Base-by-base conservation (phyloP, 2,888 invertebrate genomes). In the Morinoia aosen region DNA sequence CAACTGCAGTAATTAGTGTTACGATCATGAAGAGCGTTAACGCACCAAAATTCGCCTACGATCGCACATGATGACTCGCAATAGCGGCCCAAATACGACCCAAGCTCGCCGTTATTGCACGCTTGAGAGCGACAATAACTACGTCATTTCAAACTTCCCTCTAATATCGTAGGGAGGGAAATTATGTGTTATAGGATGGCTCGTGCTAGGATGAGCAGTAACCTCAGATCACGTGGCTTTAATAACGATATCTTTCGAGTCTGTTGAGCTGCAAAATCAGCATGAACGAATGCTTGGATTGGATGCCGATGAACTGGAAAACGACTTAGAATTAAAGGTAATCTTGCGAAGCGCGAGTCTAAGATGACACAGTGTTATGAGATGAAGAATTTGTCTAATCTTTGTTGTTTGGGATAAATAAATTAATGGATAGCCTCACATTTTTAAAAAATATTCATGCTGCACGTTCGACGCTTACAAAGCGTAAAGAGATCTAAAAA, bases 101-200 rank as follows among this genome's bases (percentile, higher is more conserved):
- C n/a, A 93, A 93, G 57, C 93, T 56, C 11, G 57, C 93, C 56
- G 93, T 93, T 93, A 57, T 57, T 57, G 57, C 56, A 57, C 58
- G 48, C 48, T 93, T 57, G 57, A 93, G 93, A 57, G 93, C 57
- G 93, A 93, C 93, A 93, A 93, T 93, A 93, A 93, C 57, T 57
- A 93, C 93, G 93, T 90, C 93, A 93, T 93, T 93, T 48, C 57
- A 90, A 93, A 93, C 57, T 93, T 93, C 33, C 93, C 93, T 57
- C 33, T 93, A 57, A 93, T 93, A 93, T 93, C 93, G 93, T 57
- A 33, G 57, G 57, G 93, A 93, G 16, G 93, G 93, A 93, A 90
- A 93, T 93, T 57, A 93, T 93, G 93, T 57, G 48, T 12, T 93
- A 93, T 93, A 57, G 10, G 93, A 57, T 48, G 48, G 57, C 57